Evolutionary conservation across 2,113 vertebrate genomes (phyloP), one percentile per base, ranked within the genome.

Genomic region (Zootoca vivipara): DNA sequence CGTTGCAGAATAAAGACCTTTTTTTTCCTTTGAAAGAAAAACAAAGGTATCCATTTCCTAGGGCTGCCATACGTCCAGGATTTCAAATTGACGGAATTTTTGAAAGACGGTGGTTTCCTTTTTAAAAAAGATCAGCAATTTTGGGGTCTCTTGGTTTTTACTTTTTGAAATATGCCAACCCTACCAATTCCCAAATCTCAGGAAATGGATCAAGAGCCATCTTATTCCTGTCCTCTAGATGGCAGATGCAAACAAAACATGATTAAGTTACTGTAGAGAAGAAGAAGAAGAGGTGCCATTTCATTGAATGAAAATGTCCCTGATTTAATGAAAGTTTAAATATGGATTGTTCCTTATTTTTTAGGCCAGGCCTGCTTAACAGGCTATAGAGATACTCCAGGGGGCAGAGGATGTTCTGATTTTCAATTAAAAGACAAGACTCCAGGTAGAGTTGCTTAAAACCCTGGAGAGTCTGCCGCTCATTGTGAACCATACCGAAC

Each of bases 191-290:
- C 0, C 26, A 1, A n/a, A 8, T 0, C 3, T 2, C 24, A n/a
- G 0, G 1, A 38, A 0, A 22, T 0, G 33, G 26, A 0, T 6
- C 40, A 1, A 7, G 87, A 85, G 72, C 84, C 3, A 92, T 78
- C 35, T 78, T 83, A 10, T 58, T 56, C 80, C 5, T 82, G 0
- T 75, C 95, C 96, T 96, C 93, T 95, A 96, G 96, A 95, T 96
- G 97, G 96, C 86, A 77, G 93, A 93, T 95, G 92, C 88, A 95
- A 92, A 89, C 95, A 88, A 94, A 87, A 78, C 4, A 72, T 91
- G 89, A 82, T 83, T 74, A n/a, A 67, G 42, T 16, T 20, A 35
- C 74, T 74, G n/a, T 8, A 33, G 56, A 72, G 38, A 13, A 81
- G 42, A 28, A 81, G 42, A 28, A 24, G 38, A 28, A 9, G 46